Percentiles rank a stretch among this genome's conserved stretches.
These are phyloP conservation scores for Phyllotis vaccarum DNA, from an alignment of 2,797 vertebrate genomes.

Conservation along the genomic window DNA sequence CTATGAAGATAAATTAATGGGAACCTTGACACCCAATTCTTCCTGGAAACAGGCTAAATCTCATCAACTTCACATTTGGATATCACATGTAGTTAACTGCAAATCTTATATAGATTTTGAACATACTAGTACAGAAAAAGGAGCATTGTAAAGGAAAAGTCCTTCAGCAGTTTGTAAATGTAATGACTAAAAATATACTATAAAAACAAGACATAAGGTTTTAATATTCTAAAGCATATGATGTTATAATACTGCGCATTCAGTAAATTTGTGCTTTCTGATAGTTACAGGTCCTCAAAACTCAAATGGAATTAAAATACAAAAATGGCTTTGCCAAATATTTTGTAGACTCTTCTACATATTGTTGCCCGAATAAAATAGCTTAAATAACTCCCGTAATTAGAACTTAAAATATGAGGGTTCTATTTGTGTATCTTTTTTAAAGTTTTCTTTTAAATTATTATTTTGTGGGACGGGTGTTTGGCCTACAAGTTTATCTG, in stretches of 20 bases:
- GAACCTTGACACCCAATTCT: not conserved
- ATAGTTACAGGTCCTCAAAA: not conserved
- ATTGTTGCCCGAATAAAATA: not conserved
- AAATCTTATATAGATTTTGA: constrained; percentile 59
- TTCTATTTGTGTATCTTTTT: not conserved
- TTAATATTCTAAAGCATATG: not conserved
- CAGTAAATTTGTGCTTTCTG: not conserved
- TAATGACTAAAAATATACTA: constrained; percentile 3
- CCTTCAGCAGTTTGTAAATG: constrained; percentile 73
- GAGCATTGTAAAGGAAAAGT: not conserved
- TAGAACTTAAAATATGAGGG: not conserved
- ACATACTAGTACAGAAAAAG: not conserved
- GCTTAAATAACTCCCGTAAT: not conserved
- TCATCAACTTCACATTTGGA: constrained; percentile 17
- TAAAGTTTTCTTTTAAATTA: not conserved
- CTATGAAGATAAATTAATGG: constrained; percentile 64
- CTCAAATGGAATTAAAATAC: not conserved
- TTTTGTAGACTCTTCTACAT: not conserved
- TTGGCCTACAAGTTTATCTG: not conserved
- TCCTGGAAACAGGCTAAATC: constrained; percentile 65
- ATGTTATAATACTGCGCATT: not conserved
- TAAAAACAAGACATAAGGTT: not conserved
- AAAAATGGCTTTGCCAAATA: constrained; percentile 3
- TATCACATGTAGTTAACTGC: not conserved
- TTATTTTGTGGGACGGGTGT: not conserved